A percentile compares a stretch with the other conserved stretches of the same genome.
Evolutionary conservation across 2,113 vertebrate species (phyloP).

Genomic region (Salminus brasiliensis): DNA sequence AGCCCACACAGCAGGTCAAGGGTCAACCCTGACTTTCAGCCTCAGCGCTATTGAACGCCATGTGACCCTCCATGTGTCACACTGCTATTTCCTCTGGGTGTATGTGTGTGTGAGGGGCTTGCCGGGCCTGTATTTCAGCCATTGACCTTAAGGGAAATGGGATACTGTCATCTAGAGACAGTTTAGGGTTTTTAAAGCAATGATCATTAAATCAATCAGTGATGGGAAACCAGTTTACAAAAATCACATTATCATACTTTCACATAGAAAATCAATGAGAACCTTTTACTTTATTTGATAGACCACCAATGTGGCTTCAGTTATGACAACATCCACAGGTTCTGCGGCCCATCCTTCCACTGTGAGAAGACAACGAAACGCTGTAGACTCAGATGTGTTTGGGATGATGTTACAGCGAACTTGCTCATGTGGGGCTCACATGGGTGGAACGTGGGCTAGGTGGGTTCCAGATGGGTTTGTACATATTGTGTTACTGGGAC

Average conservation of each 20-base stretch:
- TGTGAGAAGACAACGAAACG: no score
- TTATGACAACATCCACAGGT: no score
- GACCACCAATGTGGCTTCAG: no score
- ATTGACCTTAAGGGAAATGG: constrained; percentile 12
- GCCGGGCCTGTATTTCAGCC: neutral
- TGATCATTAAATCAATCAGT: constrained; percentile 30
- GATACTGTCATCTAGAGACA: neutral
- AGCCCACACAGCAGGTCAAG: neutral
- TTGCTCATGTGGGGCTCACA: no score
- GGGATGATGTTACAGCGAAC: no score
- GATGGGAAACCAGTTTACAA: neutral
- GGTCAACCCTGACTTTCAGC: constrained; percentile 3
- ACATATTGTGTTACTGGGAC: no score
- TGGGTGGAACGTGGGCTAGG: no score
- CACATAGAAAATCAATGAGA: neutral
- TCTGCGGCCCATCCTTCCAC: no score
- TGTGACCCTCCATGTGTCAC: constrained; percentile 20
- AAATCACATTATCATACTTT: constrained; percentile 4
- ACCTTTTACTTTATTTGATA: no score
- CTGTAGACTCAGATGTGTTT: no score
- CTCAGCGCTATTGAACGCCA: neutral
- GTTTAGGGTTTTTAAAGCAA: neutral
- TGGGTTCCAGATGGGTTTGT: no score
- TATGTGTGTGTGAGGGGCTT: neutral
- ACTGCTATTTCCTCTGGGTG: neutral